Percentiles rank a stretch among this genome's conserved stretches.
Conservation (phyloP, 1,140 invertebrate species). For the Eueides isabella region DNA sequence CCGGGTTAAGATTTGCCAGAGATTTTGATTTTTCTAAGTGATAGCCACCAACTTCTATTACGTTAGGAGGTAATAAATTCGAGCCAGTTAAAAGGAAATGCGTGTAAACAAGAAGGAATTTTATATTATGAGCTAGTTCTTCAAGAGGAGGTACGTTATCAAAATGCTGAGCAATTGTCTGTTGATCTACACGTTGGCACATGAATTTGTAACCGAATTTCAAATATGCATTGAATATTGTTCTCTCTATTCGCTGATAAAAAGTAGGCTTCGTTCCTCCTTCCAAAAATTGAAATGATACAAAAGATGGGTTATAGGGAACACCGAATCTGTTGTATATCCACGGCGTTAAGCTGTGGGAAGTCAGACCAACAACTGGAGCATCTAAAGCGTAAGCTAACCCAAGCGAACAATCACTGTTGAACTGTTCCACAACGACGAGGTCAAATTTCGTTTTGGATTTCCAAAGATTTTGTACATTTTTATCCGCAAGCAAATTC, state of each 20-base stretch:
- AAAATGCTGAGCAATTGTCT: conserved; percentile 78
- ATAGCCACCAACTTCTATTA: conserved; percentile 87
- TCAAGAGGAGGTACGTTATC: conserved; percentile 83
- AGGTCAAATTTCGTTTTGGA: conserved; percentile 84
- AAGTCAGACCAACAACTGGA: conserved; percentile 84
- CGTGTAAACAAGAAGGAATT: conserved; percentile 84
- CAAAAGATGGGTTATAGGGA: conserved; percentile 82
- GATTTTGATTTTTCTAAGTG: conserved; percentile 83
- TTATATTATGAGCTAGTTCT: conserved; percentile 83
- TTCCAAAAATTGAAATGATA: conserved; percentile 72
- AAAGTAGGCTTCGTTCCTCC: conserved; percentile 81
- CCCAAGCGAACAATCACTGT: conserved; percentile 86
- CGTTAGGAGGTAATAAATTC: conserved; percentile 82
- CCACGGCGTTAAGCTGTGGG: conserved; percentile 84
- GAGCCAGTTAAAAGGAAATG: conserved; percentile 83
- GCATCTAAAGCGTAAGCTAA: conserved; percentile 84
- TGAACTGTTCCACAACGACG: conserved; percentile 86
- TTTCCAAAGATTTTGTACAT: conserved; percentile 74
- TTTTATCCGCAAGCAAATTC: conserved; percentile 60
- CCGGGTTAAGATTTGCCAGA: conserved; percentile 66
- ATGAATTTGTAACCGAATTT: conserved; percentile 58
- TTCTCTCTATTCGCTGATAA: conserved; percentile 47
- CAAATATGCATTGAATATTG: conserved; percentile 57
- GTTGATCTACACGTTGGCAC: conserved; percentile 58
- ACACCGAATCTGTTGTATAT: conserved; percentile 82